Base-by-base conservation (phyloP, 2,797 vertebrate genomes). In the Tragelaphus oryx region DNA sequence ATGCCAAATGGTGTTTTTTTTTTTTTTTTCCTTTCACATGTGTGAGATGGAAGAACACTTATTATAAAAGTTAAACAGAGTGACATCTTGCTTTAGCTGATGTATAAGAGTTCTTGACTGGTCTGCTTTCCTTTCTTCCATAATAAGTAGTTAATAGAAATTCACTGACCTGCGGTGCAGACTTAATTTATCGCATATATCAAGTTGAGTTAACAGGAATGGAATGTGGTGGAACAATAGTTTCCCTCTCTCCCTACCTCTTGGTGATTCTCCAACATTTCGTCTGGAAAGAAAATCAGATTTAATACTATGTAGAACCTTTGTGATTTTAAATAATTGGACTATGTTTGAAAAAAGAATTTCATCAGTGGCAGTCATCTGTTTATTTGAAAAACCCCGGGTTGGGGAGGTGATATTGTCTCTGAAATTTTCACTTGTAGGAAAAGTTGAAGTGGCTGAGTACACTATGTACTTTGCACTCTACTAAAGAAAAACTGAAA, bases 61-160 rank as follows among this genome's bases (percentile, higher is more conserved):
- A 93, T 97, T 97, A 97, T 95, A 97, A 97, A 98, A 98, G 98
- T 98, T 98, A 98, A 98, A 97, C 96, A 98, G 98, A 98, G 83
- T 98, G 98, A 98, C 98, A 98, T 97, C 97, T 98, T 97, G 78
- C 96, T 98, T 98, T 97, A 96, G 97, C 97, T 98, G 98, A 98
- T 95, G 96, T 94, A 96, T 94, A 94, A 98, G 97, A 98, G 98
- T 97, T 98, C 97, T 97, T 98, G 97, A 98, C 96, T 98, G 87
- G 97, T 89, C 96, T 90, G 96, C 75, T 98, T 98, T 98, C 96
- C 97, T 98, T 98, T 98, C 96, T 96, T 98, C 97, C 95, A 87
- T 98, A 98, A 98, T 98, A 98, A 98, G 97, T 96, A 14, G 8
- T 97, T 99, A 98, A 98, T 98, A 98, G 98, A 98, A 98, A 98